These are phyloP conservation scores for Marmota flaviventris DNA, from an alignment of 2,113 vertebrate genomes.

Conservation along the genomic window DNA sequence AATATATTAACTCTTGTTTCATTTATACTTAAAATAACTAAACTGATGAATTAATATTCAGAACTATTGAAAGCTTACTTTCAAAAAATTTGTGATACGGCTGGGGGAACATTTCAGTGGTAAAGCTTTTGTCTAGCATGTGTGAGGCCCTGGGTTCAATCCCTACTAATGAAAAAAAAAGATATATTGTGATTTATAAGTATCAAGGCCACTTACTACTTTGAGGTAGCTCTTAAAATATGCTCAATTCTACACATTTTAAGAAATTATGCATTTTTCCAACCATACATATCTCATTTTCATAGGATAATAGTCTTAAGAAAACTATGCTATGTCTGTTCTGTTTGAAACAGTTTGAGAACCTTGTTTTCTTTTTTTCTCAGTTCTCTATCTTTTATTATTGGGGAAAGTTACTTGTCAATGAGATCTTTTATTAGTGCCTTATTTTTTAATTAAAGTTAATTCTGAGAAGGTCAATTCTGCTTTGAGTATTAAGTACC, in stretches of 20 bases:
- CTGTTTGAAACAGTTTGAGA: slow-evolving; percentile 64
- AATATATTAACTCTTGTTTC: slow-evolving; percentile 31
- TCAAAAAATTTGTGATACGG: neutral
- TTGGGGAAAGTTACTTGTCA: slow-evolving; percentile 53
- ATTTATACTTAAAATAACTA: neutral
- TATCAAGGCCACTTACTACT: slow-evolving; percentile 18
- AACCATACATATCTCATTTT: slow-evolving; percentile 39
- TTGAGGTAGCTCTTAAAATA: slow-evolving; percentile 62
- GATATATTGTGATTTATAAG: neutral
- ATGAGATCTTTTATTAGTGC: slow-evolving; percentile 56
- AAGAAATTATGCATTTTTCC: slow-evolving; percentile 28
- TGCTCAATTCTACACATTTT: slow-evolving; percentile 33
- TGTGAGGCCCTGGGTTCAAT: too few species aligned
- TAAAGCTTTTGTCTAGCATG: too few species aligned
- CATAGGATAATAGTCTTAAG: slow-evolving; percentile 53
- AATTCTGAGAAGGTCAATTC: slow-evolving; percentile 41
- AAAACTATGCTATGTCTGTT: slow-evolving; percentile 3
- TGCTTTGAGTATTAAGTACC: neutral
- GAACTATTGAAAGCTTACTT: slow-evolving; percentile 12
- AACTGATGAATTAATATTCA: slow-evolving; percentile 52
- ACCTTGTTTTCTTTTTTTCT: neutral
- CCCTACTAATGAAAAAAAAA: too few species aligned
- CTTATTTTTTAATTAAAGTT: slow-evolving; percentile 62
- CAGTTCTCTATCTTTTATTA: slow-evolving; percentile 44
- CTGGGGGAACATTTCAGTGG: too few species aligned